Conservation (phyloP, 2,113 vertebrate species). For the Felis chaus region DNA sequence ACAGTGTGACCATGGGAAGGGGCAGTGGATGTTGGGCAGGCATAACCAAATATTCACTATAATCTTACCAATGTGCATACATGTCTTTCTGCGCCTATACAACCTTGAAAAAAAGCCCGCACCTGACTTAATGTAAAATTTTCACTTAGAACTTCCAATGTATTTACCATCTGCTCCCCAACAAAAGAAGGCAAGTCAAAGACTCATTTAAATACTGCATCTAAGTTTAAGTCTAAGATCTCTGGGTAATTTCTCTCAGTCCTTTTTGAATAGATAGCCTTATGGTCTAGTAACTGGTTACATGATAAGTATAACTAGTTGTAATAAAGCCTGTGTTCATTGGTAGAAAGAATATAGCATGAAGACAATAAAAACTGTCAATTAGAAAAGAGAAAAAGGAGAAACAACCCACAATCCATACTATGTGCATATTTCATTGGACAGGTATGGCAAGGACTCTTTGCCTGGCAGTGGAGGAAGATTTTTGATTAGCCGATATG, state of each 20-base stretch:
- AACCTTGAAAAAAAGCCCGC: not conserved
- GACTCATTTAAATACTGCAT: not conserved
- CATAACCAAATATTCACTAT: not conserved
- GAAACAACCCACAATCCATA: not conserved
- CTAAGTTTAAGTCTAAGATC: not conserved
- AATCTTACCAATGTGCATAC: not conserved
- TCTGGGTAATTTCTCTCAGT: not conserved
- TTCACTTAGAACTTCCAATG: not conserved
- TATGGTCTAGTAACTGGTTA: not conserved
- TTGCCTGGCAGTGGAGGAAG: not conserved
- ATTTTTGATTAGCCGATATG: not conserved
- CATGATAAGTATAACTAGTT: not conserved
- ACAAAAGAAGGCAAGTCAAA: not conserved
- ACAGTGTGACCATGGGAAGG: not conserved
- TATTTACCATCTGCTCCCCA: not conserved
- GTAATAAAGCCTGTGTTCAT: not conserved
- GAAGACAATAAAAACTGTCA: not conserved
- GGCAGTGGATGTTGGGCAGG: not conserved
- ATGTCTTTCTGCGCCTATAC: not conserved
- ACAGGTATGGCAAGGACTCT: not conserved
- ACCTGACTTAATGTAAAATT: not conserved
- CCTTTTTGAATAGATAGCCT: not conserved
- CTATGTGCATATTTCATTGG: not conserved
- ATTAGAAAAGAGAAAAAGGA: not conserved
- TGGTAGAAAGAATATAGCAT: not conserved